phyloP scores from a whole-genome alignment of 2,113 vertebrate genomes.

The Pachycephala philippinensis region DNA sequence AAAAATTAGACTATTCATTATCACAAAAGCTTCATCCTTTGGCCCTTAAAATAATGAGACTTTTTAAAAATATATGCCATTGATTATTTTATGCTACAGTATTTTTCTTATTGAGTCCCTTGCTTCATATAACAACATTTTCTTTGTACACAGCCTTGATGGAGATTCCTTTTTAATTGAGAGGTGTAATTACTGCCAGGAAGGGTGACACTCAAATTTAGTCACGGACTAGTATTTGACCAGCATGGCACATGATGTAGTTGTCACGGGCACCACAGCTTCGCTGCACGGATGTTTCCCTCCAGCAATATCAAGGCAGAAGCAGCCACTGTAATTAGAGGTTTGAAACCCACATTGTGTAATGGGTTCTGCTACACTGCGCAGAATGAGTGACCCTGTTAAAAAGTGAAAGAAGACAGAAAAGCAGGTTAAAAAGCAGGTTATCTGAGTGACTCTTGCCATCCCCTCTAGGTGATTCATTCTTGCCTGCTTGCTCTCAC shows the following conservation, averaged over 20 bases:
- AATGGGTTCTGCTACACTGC: neutral
- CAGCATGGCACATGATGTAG: neutral
- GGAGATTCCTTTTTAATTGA: neutral
- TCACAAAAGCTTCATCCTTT: neutral
- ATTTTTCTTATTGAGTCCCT: neutral
- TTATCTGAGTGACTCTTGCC: neutral
- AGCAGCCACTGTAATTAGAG: neutral
- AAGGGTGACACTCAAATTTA: neutral
- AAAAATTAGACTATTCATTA: neutral
- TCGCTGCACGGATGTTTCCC: neutral
- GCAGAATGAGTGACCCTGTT: neutral
- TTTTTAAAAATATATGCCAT: neutral
- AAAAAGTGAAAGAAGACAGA: neutral
- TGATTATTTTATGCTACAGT: neutral
- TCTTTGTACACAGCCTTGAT: neutral
- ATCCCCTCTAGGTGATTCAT: neutral
- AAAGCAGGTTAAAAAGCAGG: neutral
- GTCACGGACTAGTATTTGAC: neutral
- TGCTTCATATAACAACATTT: neutral
- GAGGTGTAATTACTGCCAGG: neutral
- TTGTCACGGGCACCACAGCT: neutral
- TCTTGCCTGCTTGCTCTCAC: neutral
- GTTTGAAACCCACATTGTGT: neutral
- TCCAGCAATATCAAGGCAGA: constrained; percentile 2
- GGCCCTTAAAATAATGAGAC: neutral